Conservation (phyloP, 2,888 invertebrate genomes). For the Pasiphila rectangulata region DNA sequence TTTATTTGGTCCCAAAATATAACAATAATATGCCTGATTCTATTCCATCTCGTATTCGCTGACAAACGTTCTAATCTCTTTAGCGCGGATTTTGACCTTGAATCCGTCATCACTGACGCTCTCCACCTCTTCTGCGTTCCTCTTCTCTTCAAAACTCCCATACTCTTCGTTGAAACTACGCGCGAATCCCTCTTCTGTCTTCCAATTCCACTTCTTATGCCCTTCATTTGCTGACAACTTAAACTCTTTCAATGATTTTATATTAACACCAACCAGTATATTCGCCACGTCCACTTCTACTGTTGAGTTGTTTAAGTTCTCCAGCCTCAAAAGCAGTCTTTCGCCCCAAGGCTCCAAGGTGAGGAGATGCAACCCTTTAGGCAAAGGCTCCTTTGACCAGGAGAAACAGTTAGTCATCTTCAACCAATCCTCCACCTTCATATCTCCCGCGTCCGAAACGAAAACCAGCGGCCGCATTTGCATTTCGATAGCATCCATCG, state of each 20-base stretch:
- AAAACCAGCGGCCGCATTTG: constrained; percentile 83
- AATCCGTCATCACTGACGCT: constrained; percentile 37
- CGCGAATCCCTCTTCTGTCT: constrained; percentile 45
- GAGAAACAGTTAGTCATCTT: constrained; percentile 52
- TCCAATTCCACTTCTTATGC: constrained; percentile 77
- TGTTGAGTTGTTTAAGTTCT: constrained; percentile 84
- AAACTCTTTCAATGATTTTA: constrained; percentile 82
- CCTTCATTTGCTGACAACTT: constrained; percentile 86
- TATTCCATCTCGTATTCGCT: constrained; percentile 48
- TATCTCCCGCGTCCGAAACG: constrained; percentile 76
- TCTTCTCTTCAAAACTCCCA: constrained; percentile 36
- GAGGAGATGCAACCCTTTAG: constrained; percentile 86
- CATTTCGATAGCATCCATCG: constrained; percentile 57
- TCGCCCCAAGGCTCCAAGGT: constrained; percentile 89
- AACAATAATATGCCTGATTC: constrained; percentile 6
- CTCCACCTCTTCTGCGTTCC: constrained; percentile 19
- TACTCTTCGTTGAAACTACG: constrained; percentile 45
- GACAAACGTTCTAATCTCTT: constrained; percentile 87
- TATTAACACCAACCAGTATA: constrained; percentile 79
- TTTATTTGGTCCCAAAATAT: constrained; percentile 10
- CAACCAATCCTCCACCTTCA: constrained; percentile 77
- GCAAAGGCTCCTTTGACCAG: constrained; percentile 79
- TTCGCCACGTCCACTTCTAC: constrained; percentile 79
- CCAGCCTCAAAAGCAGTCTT: constrained; percentile 85
- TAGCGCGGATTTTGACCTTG: constrained; percentile 81